phyloP scores from a whole-genome alignment of 2,797 vertebrate genomes.

The Miichthys miiuy region DNA sequence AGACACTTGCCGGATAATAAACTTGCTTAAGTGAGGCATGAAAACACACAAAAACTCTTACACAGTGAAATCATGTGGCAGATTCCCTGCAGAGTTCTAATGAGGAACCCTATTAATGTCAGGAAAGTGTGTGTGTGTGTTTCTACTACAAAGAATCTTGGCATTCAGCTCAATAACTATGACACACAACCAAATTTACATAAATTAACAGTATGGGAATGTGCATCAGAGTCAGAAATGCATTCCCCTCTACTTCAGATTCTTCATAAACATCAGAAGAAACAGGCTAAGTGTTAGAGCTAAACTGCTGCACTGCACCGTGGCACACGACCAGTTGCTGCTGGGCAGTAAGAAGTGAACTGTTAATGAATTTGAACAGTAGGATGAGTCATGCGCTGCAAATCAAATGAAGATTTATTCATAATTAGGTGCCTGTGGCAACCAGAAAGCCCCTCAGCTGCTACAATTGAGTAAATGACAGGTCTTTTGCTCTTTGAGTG shows the following conservation, averaged over 20 bases:
- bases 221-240: conserved; percentile 11
- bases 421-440: conserved; percentile 56
- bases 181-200: conserved; percentile 37
- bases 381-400: conserved; percentile 23
- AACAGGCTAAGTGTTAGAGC: not conserved
- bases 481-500: conserved; percentile 55
- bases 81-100: conserved; percentile 45
- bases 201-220: conserved; percentile 21
- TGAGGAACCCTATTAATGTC: conserved; percentile 50
- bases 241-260: not conserved
- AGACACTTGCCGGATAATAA: conserved; percentile 26
- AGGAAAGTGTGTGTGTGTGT: conserved; percentile 12
- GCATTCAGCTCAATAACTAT: conserved; percentile 19
- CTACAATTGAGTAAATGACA: conserved; percentile 67
- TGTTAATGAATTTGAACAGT: conserved; percentile 44
- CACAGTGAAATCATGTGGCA: conserved; percentile 18
- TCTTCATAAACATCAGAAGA: conserved; percentile 10
- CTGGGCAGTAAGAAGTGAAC: conserved; percentile 16
- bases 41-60: conserved; percentile 25
- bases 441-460: conserved; percentile 57
- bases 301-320: conserved; percentile 4
- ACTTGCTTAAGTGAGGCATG: conserved; percentile 22
- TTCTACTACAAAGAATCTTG: conserved; percentile 1
- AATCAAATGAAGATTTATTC: conserved; percentile 57
- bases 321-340: conserved; percentile 28